Conservation (phyloP, 2,888 invertebrate species). For the Tetrapedia diversipes region DNA sequence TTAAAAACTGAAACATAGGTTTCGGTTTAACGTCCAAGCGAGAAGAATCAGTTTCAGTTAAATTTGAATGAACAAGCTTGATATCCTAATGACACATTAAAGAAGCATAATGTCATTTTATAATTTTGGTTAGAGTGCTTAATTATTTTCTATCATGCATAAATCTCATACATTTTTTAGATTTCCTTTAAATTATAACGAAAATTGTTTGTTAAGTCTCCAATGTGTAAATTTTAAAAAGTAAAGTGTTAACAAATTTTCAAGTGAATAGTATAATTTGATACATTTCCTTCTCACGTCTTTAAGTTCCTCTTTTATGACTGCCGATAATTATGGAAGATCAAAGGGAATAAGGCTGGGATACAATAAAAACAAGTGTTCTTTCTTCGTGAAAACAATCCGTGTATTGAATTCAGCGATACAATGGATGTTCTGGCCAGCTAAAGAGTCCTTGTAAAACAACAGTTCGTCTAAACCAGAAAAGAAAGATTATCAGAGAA, state of each 20-base stretch:
- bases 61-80: no score
- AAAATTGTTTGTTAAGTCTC: no score
- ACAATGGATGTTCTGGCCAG: conserved; percentile 60
- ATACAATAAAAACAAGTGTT: conserved; percentile 65
- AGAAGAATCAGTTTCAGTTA: no score
- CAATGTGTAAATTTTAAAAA: no score
- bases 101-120: neutral
- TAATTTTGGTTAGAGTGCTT: neutral
- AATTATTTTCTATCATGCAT: neutral
- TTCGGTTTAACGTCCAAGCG: conserved; percentile 22
- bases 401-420: conserved; percentile 62
- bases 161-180: neutral
- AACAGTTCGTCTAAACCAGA: conserved; percentile 39
- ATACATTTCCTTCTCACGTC: neutral
- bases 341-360: conserved; percentile 52
- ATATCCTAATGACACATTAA: conserved; percentile 9
- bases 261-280: no score
- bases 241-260: no score
- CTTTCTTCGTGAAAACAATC: conserved; percentile 64
- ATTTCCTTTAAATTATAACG: neutral
- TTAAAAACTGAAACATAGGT: conserved; percentile 46
- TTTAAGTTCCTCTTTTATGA: neutral
- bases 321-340: conserved; percentile 60
- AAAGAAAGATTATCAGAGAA: conserved; percentile 41
- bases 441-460: conserved; percentile 61